phyloP scores from a whole-genome alignment of 2,113 vertebrate species.

The Pica pica region DNA sequence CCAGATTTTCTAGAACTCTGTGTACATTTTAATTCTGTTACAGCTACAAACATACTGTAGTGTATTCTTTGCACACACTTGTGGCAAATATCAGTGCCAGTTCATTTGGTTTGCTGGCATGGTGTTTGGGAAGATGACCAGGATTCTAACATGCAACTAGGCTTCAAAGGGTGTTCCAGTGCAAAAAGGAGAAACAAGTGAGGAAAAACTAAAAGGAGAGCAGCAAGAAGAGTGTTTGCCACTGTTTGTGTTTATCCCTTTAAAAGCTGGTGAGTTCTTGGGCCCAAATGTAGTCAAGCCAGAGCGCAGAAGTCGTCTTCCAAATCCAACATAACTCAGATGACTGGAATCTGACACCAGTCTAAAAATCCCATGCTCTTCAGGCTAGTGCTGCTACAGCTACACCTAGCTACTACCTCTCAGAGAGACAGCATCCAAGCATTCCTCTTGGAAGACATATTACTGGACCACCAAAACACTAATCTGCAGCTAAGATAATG shows the following conservation, averaged over 20 bases:
- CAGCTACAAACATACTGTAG: not conserved
- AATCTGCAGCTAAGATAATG: not conserved
- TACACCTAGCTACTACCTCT: not conserved
- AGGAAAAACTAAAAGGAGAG: not conserved
- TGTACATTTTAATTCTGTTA: not conserved
- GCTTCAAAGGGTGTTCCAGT: not conserved
- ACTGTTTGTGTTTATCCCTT: not conserved
- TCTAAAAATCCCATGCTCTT: not conserved
- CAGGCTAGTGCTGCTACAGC: not conserved
- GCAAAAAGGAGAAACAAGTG: not conserved
- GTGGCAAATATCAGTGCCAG: not conserved
- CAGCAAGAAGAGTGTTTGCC: not conserved
- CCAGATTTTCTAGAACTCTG: not conserved
- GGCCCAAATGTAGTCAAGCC: not conserved
- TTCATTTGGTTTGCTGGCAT: not conserved
- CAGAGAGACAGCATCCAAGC: not conserved
- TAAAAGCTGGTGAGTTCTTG: not conserved
- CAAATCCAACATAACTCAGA: not conserved
- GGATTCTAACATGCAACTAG: not conserved
- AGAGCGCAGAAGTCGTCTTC: not conserved
- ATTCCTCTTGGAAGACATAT: not conserved
- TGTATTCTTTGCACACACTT: not conserved
- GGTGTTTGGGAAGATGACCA: not conserved
- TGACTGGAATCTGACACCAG: not conserved
- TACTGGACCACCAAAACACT: not conserved